Evolutionary conservation across 2,797 vertebrate species (phyloP), one percentile per base, ranked within the genome.

Genomic region (Sparidentex hasta): DNA sequence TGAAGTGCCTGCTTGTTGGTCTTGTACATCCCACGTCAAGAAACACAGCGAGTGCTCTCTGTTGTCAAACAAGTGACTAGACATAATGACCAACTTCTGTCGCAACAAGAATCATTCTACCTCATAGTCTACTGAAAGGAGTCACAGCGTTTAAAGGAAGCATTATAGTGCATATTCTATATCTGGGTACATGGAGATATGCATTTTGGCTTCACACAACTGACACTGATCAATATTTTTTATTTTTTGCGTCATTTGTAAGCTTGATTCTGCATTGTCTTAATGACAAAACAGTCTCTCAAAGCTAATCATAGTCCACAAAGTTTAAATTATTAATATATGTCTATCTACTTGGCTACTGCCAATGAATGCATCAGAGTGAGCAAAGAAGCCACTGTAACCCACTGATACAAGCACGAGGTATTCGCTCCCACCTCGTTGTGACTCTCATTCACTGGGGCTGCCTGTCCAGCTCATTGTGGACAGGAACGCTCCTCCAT

Each of bases 381-480:
- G 38, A 71, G 64, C 69, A 67, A 59, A 71, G 43, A 20, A 62
- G 51, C 12, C 25, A 27, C 20, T 48, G 20, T 48, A 75, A 51
- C 51, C 27, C 9, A 43, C 9, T 9, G 56, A 20, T 63, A 68
- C 44, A 18, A 50, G 18, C 55, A 69, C 56, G 21, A 48, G 11
- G 5, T 66, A 70, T 89, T 79, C 80, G 27, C 75, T 65, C 69
- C 69, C 81, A 86, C 61, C 78, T 89, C 54, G 11, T 65, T 65
- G 65, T 90, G 82, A 88, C 81, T 62, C 76, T 78, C 64, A 74
- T 74, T 76, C 82, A 38, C 33, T 76, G 82, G 80, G 79, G 82
- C 63, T 73, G 70, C 47, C 76, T 59, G 78, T 63, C 52, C 78
- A 43, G 21, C 63, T 63, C 76, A 66, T 21, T 71, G 61, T 76